Evolutionary conservation across 2,888 invertebrate species (phyloP), one percentile per base, ranked within the genome.

Genomic region (Sceliomorpha sp.): DNA sequence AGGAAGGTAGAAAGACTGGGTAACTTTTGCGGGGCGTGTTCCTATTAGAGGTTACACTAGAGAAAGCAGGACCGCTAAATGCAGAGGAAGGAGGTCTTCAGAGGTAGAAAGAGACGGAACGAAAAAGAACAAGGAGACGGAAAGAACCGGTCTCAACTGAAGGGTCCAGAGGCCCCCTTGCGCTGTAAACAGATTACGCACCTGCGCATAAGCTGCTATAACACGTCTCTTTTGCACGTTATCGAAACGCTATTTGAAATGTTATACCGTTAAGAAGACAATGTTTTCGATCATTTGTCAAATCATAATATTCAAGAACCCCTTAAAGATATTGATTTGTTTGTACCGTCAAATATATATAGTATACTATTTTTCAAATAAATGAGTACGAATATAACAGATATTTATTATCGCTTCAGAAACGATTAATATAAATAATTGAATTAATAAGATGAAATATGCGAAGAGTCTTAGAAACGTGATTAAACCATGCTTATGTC

Each of bases 181-280:
- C 53, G 64, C 69, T 56, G 75, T 77, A 80, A 79, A 78, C 74
- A 76, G 76, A 78, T 78, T 79, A 79, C 77, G 72, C 76, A 77
- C 76, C 79, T 78, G 79, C 73, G 59, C 58, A 55, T 69, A 44
- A 59, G 56, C 56, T 50, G 40, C 45, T 63, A 59, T 64, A 64
- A 64, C 59, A 55, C 40, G 31, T 59, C 63, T 64, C 44, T 32
- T 51, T 64, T 64, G 50, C 50, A 36, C 51, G 26, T 68, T 58
- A 45, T 58, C 51, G 27, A 66, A 50, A 44, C 51, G n/a, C 34
- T 56, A 50, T 50, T 10, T 32, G 27, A 44, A 51, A 39, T 48
- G 20, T 20, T 50, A 29, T 50, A 34, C 27, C 42, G 50, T 44
- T 60, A 42, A 36, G 15, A 37, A 37, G 36, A 48, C 34, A 56